Base-by-base conservation (phyloP, 2,888 invertebrate species). In the Epistrophe grossulariae region DNA sequence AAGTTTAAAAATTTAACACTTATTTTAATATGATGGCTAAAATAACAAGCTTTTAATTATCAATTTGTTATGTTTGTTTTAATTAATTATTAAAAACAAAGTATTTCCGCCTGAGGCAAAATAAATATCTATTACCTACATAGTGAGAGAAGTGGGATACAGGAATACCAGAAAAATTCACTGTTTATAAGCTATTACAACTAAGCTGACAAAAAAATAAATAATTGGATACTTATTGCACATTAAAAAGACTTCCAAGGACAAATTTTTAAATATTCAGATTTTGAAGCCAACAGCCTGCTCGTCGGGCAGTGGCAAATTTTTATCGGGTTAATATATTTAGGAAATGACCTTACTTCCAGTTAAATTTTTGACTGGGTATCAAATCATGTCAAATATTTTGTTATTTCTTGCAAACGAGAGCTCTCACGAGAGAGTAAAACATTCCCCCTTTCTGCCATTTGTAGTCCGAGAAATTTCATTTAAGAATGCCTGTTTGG, bases 1-100 rank as follows among this genome's bases (percentile, higher is more conserved):
- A 50, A 38, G 50, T 9, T 55, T 55, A 0, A 62, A 40, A 15
- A 68, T 38, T 68, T 48, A 19, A 68, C 68, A 68, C 68, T 68
- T 68, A 9, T 13, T 43, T 9, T 2, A 24, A 2, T 24, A 24
- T 24, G n/a, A n/a, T n/a, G n/a, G 9, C 15, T 31, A 19, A 35
- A 35, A 66, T 50, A 48, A 35, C 35, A 35, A 66, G 31, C 13
- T 48, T 35, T 66, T 35, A 50, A 50, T 35, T 50, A 50, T 11
- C 31, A 66, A 17, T 50, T 50, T 50, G 9, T 50, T 68, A 35
- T 59, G 13, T 45, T 64, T 45, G 43, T 45, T 45, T 64, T n/a
- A 66, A 50, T 48, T 66, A 66, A 66, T 48, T 31, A 17, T 31
- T 17, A 1, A 55, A 28, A 4, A 15, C 24, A 10, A 28, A 43